A percentile compares a stretch with the other conserved stretches of the same genome.
phyloP scores from a whole-genome alignment of 2,113 vertebrate species.

The Macroglossus sobrinus region DNA sequence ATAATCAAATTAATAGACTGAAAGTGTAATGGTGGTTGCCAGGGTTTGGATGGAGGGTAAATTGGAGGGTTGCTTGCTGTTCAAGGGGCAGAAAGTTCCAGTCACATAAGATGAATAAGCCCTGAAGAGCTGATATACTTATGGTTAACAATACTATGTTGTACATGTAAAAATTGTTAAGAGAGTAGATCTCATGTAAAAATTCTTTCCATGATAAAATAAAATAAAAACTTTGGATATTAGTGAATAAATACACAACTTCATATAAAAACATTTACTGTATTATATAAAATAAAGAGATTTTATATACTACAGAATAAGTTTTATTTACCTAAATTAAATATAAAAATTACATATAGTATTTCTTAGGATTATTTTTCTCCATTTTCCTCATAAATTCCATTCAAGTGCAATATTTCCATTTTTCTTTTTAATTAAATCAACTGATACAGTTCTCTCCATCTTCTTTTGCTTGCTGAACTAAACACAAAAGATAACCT shows the following conservation, averaged over 20 bases:
- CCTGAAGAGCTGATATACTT: not conserved
- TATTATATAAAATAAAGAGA: not conserved
- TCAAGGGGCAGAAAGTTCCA: not conserved
- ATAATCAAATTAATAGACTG: not conserved
- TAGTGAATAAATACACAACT: not conserved
- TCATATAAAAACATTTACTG: not conserved
- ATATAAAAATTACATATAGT: not conserved
- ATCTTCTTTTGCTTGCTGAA: not conserved
- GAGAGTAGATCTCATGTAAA: not conserved
- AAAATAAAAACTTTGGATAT: not conserved
- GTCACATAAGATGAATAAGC: not conserved
- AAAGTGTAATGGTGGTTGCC: not conserved
- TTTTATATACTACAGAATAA: not conserved
- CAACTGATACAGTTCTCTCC: not conserved
- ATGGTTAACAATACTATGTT: not conserved
- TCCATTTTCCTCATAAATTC: not conserved
- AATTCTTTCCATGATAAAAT: not conserved
- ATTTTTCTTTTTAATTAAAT: not conserved
- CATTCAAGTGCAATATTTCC: not conserved
- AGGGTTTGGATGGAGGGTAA: not conserved
- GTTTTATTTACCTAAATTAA: not conserved
- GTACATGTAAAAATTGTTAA: not conserved
- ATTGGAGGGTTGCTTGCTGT: not conserved
- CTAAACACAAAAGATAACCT: not conserved
- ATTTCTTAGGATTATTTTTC: not conserved